These are phyloP conservation scores for Cataglyphis albicans DNA, from an alignment of 2,888 invertebrate genomes.

Conservation along the genomic window DNA sequence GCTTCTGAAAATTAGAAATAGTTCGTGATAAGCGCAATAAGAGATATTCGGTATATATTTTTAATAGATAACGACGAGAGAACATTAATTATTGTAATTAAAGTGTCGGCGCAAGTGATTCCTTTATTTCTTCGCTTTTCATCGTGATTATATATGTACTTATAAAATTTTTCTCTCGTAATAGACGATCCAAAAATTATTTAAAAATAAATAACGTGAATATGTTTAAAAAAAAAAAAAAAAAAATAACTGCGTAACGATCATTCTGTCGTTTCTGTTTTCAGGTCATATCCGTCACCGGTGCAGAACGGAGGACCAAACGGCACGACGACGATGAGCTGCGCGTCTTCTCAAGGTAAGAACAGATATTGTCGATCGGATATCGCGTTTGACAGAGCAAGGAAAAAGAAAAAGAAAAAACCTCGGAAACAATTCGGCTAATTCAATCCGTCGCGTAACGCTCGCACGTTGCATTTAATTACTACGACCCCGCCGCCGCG, in stretches of 20 bases:
- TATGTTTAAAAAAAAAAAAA: background rate
- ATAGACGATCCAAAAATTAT: background rate
- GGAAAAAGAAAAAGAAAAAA: background rate
- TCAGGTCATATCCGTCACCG: constrained; percentile 85
- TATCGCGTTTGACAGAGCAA: background rate
- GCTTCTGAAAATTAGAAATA: constrained; percentile 52
- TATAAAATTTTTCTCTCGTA: background rate
- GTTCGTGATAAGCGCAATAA: constrained; percentile 20
- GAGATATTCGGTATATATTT: background rate
- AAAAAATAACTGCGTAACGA: background rate
- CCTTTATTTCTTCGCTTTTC: background rate
- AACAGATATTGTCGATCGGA: background rate
- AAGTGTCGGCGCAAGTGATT: background rate
- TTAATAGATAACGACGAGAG: background rate
- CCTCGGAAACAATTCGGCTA: constrained; percentile 39
- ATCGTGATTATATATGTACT: background rate
- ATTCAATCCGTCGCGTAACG: constrained; percentile 39
- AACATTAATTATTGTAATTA: background rate
- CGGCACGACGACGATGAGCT: constrained; percentile 82
- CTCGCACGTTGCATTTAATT: constrained; percentile 52
- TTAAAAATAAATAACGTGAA: background rate
- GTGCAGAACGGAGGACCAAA: constrained; percentile 83
- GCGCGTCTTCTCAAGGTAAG: constrained; percentile 82
- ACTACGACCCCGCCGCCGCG: constrained; percentile 31
- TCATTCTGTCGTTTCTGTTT: constrained; percentile 59